A percentile compares a stretch with the other conserved stretches of the same genome.
Evolutionary conservation across 2,113 vertebrate genomes (phyloP).

Genomic region (Malurus melanocephalus): DNA sequence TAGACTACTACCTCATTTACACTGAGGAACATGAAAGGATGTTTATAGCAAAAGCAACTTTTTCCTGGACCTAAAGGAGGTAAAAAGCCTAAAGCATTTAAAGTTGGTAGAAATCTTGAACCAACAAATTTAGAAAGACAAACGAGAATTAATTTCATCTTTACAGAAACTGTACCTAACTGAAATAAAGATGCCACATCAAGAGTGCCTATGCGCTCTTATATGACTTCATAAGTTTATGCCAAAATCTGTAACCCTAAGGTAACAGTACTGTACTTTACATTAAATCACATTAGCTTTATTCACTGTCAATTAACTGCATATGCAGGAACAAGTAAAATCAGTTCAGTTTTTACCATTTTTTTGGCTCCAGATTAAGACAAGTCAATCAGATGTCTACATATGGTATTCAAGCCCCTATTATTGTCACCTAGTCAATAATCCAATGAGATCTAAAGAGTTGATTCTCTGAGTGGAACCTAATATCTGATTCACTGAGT

Average conservation of each 20-base stretch:
- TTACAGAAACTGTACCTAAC: background rate
- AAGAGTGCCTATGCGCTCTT: background rate
- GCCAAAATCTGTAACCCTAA: background rate
- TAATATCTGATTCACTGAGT: background rate
- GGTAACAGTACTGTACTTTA: background rate
- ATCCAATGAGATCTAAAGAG: background rate
- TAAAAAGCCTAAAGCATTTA: background rate
- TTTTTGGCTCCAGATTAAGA: background rate
- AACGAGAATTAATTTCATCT: background rate
- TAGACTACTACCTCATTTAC: background rate
- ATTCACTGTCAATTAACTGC: background rate
- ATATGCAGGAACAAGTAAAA: background rate
- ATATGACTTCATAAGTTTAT: background rate
- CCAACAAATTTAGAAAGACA: background rate
- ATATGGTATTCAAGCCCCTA: background rate
- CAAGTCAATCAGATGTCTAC: background rate
- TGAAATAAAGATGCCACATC: background rate
- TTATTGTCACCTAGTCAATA: background rate
- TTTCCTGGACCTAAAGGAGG: background rate
- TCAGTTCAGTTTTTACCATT: background rate
- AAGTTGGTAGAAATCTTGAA: background rate
- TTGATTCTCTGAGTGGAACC: background rate
- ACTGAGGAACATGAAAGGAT: background rate
- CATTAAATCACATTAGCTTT: background rate
- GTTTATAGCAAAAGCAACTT: background rate